These are phyloP conservation scores for Enteromius afrohamiltoni DNA, from an alignment of 2,797 vertebrate genomes.

Conservation along the genomic window DNA sequence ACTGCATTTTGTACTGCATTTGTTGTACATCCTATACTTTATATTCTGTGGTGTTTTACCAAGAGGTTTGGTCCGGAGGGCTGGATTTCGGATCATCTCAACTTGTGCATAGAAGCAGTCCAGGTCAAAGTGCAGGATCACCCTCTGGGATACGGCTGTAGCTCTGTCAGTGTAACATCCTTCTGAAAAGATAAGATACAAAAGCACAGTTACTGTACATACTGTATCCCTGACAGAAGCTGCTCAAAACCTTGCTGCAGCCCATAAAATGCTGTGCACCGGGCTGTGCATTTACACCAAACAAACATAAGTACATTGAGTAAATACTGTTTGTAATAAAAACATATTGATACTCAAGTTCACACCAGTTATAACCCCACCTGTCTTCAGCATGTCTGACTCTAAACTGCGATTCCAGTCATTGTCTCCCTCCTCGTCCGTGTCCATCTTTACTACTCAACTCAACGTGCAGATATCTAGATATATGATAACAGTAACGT, in stretches of 20 bases:
- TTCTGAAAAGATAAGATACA: conserved; percentile 15
- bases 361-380: not conserved
- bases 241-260: too few relatives aligned
- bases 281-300: not conserved
- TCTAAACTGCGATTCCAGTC: conserved; percentile 40
- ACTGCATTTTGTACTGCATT: not conserved
- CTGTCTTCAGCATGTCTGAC: conserved; percentile 31
- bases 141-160: conserved; percentile 59
- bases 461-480: not conserved
- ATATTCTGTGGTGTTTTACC: conserved; percentile 70
- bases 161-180: not conserved
- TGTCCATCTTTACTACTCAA: conserved; percentile 44
- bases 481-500: not conserved
- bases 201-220: not conserved
- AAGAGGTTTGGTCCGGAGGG: conserved; percentile 83
- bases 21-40: not conserved
- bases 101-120: conserved; percentile 96
- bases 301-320: not conserved
- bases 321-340: not conserved
- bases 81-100: conserved; percentile 90
- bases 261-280: not conserved
- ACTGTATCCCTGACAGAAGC: not conserved
- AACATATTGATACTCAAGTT: not conserved
- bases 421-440: conserved; percentile 35
- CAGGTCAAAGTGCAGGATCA: conserved; percentile 88